Evolutionary conservation across 1,140 invertebrate species (phyloP).

Genomic region (Branchinecta lynchi): DNA sequence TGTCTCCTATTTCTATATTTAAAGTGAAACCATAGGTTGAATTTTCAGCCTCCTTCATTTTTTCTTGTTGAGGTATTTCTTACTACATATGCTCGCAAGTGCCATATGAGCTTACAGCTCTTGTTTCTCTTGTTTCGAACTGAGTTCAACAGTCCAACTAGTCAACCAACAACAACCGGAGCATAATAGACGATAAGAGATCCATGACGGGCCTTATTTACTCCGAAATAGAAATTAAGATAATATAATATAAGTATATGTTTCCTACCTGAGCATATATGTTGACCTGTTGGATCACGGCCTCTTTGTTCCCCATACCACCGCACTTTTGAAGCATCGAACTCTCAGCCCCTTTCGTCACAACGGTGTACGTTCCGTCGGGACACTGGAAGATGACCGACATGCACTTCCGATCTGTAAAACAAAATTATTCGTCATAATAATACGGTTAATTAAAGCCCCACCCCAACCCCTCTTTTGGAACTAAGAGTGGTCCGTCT

Average conservation of each 20-base stretch:
- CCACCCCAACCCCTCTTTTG: too few relatives aligned
- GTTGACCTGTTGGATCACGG: constrained; percentile 34
- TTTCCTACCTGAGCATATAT: constrained; percentile 40
- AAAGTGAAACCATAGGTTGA: too few relatives aligned
- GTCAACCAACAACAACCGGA: constrained; percentile 13
- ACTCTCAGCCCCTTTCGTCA: constrained; percentile 68
- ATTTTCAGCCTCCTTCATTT: too few relatives aligned
- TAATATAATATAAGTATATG: constrained; percentile 15
- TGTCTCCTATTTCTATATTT: too few relatives aligned
- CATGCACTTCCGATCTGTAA: constrained; percentile 45
- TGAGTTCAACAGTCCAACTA: too few relatives aligned
- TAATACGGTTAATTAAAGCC: too few relatives aligned
- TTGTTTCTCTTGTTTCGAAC: too few relatives aligned
- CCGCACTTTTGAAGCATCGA: constrained; percentile 45
- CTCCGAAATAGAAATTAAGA: background rate
- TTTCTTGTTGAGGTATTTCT: too few relatives aligned
- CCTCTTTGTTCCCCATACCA: constrained; percentile 30
- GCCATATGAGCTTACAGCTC: too few relatives aligned
- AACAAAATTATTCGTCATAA: constrained; percentile 1
- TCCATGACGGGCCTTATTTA: background rate
- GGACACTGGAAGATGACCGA: constrained; percentile 42
- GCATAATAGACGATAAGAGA: too few relatives aligned
- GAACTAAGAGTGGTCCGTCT: too few relatives aligned
- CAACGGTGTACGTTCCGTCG: constrained; percentile 42
- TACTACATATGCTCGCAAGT: too few relatives aligned